These are phyloP conservation scores for Meriones unguiculatus DNA, from an alignment of 2,113 vertebrate genomes.

Conservation along the genomic window DNA sequence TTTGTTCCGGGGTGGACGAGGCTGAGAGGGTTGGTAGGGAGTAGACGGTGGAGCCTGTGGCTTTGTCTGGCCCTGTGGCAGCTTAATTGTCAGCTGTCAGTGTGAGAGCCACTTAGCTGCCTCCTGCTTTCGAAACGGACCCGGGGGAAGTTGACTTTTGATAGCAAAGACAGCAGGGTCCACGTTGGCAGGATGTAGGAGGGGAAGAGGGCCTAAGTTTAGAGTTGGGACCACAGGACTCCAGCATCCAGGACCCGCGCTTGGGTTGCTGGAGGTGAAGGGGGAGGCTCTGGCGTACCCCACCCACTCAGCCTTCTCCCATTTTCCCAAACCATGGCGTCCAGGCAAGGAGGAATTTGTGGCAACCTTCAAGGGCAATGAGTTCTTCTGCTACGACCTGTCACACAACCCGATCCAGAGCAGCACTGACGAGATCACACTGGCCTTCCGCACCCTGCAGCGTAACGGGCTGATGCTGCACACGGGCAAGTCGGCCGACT, in stretches of 20 bases:
- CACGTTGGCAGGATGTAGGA: background rate
- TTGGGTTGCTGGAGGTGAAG: background rate
- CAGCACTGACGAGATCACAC: constrained; percentile 97
- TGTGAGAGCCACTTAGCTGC: constrained; percentile 52
- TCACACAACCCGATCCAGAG: constrained; percentile 97
- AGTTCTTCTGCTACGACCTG: constrained; percentile 99
- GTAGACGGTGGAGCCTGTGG: background rate
- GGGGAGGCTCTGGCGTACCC: background rate
- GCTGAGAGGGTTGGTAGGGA: background rate
- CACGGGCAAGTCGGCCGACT: constrained; percentile 96
- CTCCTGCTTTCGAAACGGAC: constrained; percentile 1
- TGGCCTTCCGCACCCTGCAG: constrained; percentile 96
- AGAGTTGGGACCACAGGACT: background rate
- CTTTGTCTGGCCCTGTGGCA: constrained; percentile 57
- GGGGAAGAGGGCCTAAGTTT: background rate
- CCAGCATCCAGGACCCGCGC: background rate
- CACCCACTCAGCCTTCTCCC: constrained; percentile 53
- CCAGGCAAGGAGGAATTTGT: constrained; percentile 95
- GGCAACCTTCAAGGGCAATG: constrained; percentile 96
- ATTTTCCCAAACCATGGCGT: constrained; percentile 1
- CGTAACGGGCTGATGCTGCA: constrained; percentile 97
- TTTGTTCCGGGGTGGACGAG: background rate
- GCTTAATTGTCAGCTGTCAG: constrained; percentile 77
- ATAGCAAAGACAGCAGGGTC: background rate
- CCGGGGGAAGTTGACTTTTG: background rate